Evolutionary conservation across 2,797 vertebrate species (phyloP).

Genomic region (Oceanodroma leucorhoa): DNA sequence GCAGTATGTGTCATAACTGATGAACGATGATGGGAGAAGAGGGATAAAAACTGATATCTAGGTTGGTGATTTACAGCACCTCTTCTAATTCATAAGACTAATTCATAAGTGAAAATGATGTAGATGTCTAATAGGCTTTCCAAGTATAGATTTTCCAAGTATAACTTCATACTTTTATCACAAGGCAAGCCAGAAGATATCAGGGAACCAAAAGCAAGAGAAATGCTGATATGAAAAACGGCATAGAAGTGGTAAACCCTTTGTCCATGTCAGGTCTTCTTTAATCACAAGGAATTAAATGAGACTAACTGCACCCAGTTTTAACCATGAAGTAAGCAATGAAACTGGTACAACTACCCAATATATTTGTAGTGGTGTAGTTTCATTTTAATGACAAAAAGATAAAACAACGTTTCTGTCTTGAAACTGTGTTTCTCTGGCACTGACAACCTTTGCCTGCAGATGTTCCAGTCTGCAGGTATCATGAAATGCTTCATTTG

Average conservation of each 20-base stretch:
- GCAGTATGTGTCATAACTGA: background rate
- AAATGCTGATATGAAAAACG: background rate
- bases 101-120: background rate
- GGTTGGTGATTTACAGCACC: background rate
- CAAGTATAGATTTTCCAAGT: slow-evolving; percentile 34
- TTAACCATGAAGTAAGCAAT: background rate
- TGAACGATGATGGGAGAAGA: background rate
- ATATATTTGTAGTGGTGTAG: background rate
- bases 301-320: background rate
- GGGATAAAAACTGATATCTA: background rate
- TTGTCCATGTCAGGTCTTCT: background rate
- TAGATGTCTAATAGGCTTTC: slow-evolving; percentile 18
- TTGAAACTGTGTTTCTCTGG: background rate
- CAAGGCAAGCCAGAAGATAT: background rate
- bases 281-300: background rate
- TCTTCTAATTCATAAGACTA: background rate
- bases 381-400: background rate
- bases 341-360: background rate
- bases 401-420: background rate
- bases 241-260: background rate
- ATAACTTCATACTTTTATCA: background rate
- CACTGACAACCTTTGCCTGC: background rate
- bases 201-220: background rate
- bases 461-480: background rate
- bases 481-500: background rate